A percentile compares a stretch with the other conserved stretches of the same genome.
These are phyloP conservation scores for Malaclemys terrapin DNA, from an alignment of 2,113 vertebrate genomes.

Conservation along the genomic window DNA sequence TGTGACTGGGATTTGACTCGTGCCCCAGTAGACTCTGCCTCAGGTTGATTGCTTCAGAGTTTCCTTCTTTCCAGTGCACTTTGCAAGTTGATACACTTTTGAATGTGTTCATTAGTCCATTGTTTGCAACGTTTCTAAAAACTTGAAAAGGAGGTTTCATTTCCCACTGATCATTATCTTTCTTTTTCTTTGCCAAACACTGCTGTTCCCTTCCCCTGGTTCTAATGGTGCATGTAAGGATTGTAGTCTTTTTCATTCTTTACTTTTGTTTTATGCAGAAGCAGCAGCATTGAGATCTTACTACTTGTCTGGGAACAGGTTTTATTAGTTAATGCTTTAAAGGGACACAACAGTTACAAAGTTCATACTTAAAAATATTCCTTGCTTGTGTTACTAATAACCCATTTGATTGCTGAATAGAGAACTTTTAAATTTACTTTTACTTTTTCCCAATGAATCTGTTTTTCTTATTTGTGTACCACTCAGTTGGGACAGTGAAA, in stretches of 20 bases:
- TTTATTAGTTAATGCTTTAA: not conserved
- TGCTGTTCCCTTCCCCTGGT: not conserved
- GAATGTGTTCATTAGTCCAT: not conserved
- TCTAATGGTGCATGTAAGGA: not conserved
- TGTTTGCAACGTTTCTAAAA: not conserved
- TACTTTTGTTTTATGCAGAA: not conserved
- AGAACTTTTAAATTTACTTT: not conserved
- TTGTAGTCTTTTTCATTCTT: not conserved
- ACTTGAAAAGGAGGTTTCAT: not conserved
- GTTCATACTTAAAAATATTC: not conserved
- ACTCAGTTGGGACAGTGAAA: not conserved
- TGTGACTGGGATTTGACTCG: constrained; percentile 64
- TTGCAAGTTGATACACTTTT: not conserved
- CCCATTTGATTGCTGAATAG: not conserved
- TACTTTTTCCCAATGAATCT: not conserved
- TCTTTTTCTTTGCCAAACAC: not conserved
- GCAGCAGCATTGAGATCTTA: not conserved
- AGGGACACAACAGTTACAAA: not conserved
- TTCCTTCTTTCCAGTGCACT: not conserved
- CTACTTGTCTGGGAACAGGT: not conserved
- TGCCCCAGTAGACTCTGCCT: constrained; percentile 22
- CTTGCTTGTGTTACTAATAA: not conserved
- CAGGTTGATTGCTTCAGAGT: not conserved
- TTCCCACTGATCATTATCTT: not conserved
- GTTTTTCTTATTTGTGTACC: not conserved